Conservation (phyloP, 1,140 invertebrate species). For the Bathynomus jamesi region DNA sequence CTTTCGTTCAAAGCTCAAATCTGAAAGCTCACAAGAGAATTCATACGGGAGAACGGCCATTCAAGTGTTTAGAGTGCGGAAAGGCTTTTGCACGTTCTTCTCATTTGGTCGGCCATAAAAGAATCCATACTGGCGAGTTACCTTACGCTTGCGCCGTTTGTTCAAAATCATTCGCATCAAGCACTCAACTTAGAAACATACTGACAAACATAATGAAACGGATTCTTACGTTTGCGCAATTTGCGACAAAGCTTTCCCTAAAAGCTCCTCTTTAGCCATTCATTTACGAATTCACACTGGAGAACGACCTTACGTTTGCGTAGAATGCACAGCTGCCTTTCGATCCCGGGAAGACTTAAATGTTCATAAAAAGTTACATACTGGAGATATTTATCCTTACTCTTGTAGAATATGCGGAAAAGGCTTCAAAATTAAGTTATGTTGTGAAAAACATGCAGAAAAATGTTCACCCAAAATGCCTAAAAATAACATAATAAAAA, state of each 20-base stretch:
- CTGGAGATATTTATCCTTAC: slow-evolving; percentile 7
- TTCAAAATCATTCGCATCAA: slow-evolving; percentile 5
- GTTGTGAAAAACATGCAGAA: not conserved
- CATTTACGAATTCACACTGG: slow-evolving; percentile 9
- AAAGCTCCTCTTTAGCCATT: slow-evolving; percentile 2
- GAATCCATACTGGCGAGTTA: slow-evolving; percentile 17
- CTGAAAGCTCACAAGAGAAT: slow-evolving; percentile 2
- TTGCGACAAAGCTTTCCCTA: slow-evolving; percentile 5
- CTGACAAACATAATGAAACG: slow-evolving; percentile 1
- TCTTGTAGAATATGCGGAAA: slow-evolving; percentile 11
- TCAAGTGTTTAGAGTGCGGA: slow-evolving; percentile 5
- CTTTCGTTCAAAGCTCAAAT: slow-evolving; percentile 11
- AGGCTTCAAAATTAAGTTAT: slow-evolving; percentile 10
- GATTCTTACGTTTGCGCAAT: slow-evolving; percentile 2
- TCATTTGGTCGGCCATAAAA: slow-evolving; percentile 12
- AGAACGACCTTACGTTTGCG: slow-evolving; percentile 11
- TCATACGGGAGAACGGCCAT: slow-evolving; percentile 12
- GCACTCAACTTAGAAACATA: slow-evolving; percentile 10
- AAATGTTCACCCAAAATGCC: slow-evolving; percentile 1
- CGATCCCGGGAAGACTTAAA: not conserved
- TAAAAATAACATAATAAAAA: not conserved
- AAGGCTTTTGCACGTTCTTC: slow-evolving; percentile 11
- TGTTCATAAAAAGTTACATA: slow-evolving; percentile 11
- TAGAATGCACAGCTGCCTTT: slow-evolving; percentile 4
- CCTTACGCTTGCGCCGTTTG: slow-evolving; percentile 10